Conservation (phyloP, 2,113 vertebrate species). For the Rhabdornis inornatus region DNA sequence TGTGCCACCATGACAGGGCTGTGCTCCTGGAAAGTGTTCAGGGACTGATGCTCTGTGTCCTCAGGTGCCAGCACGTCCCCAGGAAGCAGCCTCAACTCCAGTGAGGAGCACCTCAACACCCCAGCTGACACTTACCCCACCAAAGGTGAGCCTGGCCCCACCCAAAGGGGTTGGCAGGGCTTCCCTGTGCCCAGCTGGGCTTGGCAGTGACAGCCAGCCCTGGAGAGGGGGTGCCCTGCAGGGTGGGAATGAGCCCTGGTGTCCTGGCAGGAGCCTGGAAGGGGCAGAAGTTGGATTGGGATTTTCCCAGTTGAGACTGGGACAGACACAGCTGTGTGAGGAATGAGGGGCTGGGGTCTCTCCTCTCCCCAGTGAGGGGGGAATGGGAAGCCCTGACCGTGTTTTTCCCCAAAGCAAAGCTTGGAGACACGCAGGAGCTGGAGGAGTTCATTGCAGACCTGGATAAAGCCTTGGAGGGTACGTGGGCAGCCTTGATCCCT, state of each 20-base stretch:
- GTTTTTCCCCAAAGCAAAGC: slow-evolving; percentile 27
- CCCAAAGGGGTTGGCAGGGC: neutral
- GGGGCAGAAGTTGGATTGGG: neutral
- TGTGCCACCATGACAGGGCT: accelerated
- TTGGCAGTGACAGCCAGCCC: neutral
- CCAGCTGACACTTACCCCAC: neutral
- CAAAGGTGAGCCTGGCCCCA: slow-evolving; percentile 31
- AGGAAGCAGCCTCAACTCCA: slow-evolving; percentile 52
- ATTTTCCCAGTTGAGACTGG: neutral
- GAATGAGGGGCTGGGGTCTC: neutral
- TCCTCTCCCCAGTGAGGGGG: neutral
- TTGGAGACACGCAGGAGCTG: slow-evolving; percentile 65
- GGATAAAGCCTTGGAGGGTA: slow-evolving; percentile 61
- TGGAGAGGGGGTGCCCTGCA: neutral
- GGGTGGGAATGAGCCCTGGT: neutral
- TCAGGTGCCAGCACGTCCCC: slow-evolving; percentile 37
- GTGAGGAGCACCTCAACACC: slow-evolving; percentile 55
- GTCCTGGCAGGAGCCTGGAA: neutral
- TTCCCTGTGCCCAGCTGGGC: neutral
- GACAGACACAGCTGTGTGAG: neutral
- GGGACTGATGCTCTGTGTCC: neutral
- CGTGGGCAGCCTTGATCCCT: accelerated
- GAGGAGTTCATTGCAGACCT: slow-evolving; percentile 68
- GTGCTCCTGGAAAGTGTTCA: neutral
- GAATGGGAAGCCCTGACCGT: neutral